Base-by-base conservation (phyloP, 2,113 vertebrate species). In the Crocuta crocuta region DNA sequence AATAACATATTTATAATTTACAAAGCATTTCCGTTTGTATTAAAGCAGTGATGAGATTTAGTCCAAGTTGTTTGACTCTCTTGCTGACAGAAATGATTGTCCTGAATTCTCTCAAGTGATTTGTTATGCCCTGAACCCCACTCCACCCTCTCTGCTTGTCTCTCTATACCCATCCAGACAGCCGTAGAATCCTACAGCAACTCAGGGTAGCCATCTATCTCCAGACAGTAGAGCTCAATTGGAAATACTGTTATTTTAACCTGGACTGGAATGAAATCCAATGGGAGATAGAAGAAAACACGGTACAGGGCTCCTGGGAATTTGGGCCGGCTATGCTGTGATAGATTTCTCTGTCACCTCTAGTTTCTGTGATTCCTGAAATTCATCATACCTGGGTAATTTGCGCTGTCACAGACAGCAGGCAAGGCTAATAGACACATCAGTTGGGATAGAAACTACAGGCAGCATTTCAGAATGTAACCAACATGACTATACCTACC, bases 301-400 rank as follows among this genome's bases (percentile, higher is more conserved):
- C 28, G 4, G 7, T 63, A 16, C 13, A 91, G 76, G 33, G 10
- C 31, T 66, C 61, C 50, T 86, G 89, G 89, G 73, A 93, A 80
- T 86, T 89, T 82, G 89, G 43, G 35, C 33, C 45, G 76, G 71
- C 90, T 87, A 58, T 11, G 23, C 58, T 73, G 4, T 97, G 81
- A 96, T 70, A 95, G 45, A 96, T 96, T 11, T 79, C 12, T 43
- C 96, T 88, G 96, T 92, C 89, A 78, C 39, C 39, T 98, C 50
- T n/a, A 95, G 84, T 92, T 96, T 96, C 93, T 97, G 24, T 90
- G 45, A 97, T 71, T 92, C 89, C 45, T 65, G 48, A 93, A 55
- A 80, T 82, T 95, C 70, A 68, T 48, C 43, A 71, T 61, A 33
- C 65, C 68, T 35, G 78, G 61, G 68, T 70, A 73, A 98, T 96